These are phyloP conservation scores for Caenorhabditis sp. DNA, from an alignment of 2,888 invertebrate genomes.

Conservation along the genomic window DNA sequence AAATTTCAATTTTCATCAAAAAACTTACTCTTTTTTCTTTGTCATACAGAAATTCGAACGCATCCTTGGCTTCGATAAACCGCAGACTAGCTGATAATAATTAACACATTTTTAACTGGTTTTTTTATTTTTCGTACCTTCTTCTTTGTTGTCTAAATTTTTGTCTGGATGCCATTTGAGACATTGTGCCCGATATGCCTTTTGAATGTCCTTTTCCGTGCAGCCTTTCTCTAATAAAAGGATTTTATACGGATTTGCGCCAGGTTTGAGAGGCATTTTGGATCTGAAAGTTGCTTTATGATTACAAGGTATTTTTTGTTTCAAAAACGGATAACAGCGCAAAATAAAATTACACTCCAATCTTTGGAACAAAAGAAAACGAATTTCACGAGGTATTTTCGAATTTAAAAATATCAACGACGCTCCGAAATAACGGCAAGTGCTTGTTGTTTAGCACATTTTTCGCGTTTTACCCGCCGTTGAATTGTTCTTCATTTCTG, in stretches of 20 bases:
- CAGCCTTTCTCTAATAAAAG: slow-evolving; percentile 61
- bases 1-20: background rate
- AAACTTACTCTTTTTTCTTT: slow-evolving; percentile 59
- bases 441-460: slow-evolving; percentile 23
- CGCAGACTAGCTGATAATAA: slow-evolving; percentile 42
- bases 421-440: slow-evolving; percentile 20
- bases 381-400: background rate
- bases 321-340: background rate
- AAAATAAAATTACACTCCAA: slow-evolving; percentile 1
- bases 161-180: slow-evolving; percentile 73
- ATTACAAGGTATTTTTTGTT: no score
- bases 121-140: slow-evolving; percentile 26
- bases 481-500: background rate
- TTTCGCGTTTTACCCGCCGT: background rate
- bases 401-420: slow-evolving; percentile 8
- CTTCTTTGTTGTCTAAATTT: slow-evolving; percentile 66
- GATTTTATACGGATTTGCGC: slow-evolving; percentile 63
- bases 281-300: no score
- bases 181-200: slow-evolving; percentile 67
- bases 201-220: slow-evolving; percentile 66
- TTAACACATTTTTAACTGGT: background rate
- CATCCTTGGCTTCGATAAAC: slow-evolving; percentile 68
- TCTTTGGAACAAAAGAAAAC: background rate
- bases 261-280: slow-evolving; percentile 52
- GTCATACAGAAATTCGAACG: slow-evolving; percentile 66